Percentiles rank a stretch among this genome's conserved stretches.
Evolutionary conservation across 2,888 invertebrate species (phyloP).

Genomic region (Melangyna quadrimaculata): DNA sequence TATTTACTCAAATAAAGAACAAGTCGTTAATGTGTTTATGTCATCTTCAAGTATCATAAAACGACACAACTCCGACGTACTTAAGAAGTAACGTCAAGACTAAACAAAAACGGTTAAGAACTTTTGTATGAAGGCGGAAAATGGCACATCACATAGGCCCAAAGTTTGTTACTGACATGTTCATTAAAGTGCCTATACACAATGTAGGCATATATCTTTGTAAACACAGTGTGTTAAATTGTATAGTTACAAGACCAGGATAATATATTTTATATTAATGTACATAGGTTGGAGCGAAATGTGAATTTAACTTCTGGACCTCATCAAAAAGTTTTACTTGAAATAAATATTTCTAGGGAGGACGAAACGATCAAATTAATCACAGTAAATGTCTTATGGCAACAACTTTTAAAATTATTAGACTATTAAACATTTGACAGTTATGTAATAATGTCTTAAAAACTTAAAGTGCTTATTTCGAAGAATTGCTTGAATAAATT

Average conservation of each 20-base stretch:
- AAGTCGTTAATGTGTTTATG: constrained; percentile 17
- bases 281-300: background rate
- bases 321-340: background rate
- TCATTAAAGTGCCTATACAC: background rate
- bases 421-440: background rate
- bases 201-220: background rate
- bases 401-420: background rate
- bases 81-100: background rate
- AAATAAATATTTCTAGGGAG: background rate
- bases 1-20: background rate
- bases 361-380: background rate
- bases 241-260: background rate
- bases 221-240: background rate
- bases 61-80: background rate
- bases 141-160: background rate
- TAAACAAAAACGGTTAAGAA: background rate
- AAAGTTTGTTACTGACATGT: background rate
- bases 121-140: background rate
- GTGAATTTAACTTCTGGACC: background rate
- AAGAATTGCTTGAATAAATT: background rate
- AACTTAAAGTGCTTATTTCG: background rate
- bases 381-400: background rate
- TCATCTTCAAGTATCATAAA: constrained; percentile 7
- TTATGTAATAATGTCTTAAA: background rate
- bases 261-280: background rate